phyloP scores from a whole-genome alignment of 2,888 invertebrate species.

The Parasteatoda lunata region DNA sequence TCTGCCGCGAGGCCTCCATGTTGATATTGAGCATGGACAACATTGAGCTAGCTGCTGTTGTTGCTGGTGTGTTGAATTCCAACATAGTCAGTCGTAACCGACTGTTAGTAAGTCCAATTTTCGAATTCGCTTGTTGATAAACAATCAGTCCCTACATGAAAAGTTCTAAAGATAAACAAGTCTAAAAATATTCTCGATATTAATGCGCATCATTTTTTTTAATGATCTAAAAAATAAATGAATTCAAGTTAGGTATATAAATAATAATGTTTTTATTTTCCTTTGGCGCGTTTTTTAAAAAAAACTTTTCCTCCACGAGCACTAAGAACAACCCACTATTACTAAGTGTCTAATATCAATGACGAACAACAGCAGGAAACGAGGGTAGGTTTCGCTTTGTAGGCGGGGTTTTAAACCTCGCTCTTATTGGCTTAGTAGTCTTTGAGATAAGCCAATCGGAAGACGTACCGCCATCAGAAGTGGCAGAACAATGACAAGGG shows the following conservation, averaged over 20 bases:
- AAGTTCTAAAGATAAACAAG: too few species aligned
- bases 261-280: neutral
- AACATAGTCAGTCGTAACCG: slow-evolving; percentile 44
- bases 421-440: slow-evolving; percentile 26
- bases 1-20: slow-evolving; percentile 69
- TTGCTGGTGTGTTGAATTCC: slow-evolving; percentile 67
- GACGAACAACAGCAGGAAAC: slow-evolving; percentile 27
- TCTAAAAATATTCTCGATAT: too few species aligned
- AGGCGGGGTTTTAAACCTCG: slow-evolving; percentile 33
- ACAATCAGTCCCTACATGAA: too few species aligned
- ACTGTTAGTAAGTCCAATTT: neutral
- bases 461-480: slow-evolving; percentile 40
- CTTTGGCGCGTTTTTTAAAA: neutral
- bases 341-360: slow-evolving; percentile 50
- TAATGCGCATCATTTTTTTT: too few species aligned
- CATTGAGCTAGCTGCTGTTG: slow-evolving; percentile 68
- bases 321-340: slow-evolving; percentile 36
- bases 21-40: slow-evolving; percentile 70
- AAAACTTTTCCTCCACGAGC: slow-evolving; percentile 18
- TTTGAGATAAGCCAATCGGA: slow-evolving; percentile 33
- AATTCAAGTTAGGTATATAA: too few species aligned
- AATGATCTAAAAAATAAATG: too few species aligned
- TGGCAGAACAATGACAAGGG: slow-evolving; percentile 63
- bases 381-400: slow-evolving; percentile 9
- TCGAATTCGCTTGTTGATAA: neutral